Conservation (phyloP, 2,113 vertebrate genomes). For the Barnardius zonarius region DNA sequence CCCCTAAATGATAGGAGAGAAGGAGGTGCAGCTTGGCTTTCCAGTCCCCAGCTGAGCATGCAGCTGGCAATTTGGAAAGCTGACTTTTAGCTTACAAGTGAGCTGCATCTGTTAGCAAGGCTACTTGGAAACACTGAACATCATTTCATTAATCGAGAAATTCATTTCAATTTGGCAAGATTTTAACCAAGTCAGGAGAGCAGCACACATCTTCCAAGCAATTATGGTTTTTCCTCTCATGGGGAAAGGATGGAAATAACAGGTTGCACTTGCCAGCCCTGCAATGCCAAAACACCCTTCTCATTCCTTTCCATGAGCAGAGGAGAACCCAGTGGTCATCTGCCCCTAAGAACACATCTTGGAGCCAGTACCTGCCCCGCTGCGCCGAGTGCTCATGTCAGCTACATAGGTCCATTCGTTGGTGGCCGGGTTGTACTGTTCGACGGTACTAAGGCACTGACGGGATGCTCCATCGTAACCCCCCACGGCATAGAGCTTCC, state of each 20-base stretch:
- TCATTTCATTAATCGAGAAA: background rate
- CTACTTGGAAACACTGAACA: background rate
- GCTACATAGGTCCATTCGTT: constrained; percentile 92
- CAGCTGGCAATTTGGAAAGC: background rate
- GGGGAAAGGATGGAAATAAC: background rate
- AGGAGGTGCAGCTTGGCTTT: background rate
- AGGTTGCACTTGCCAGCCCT: background rate
- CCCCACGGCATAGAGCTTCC: constrained; percentile 92
- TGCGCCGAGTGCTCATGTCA: constrained; percentile 96
- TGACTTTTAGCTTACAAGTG: background rate
- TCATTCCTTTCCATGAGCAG: rapidly evolving
- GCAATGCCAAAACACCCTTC: background rate
- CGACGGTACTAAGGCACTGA: constrained; percentile 95
- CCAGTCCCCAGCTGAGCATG: background rate
- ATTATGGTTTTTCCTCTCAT: rapidly evolving
- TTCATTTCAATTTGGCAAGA: background rate
- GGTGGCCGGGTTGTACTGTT: constrained; percentile 88
- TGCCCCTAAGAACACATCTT: rapidly evolving
- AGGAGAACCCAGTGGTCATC: rapidly evolving
- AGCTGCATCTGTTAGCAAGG: background rate
- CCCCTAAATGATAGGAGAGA: background rate
- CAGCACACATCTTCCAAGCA: background rate
- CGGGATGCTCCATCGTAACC: constrained; percentile 94
- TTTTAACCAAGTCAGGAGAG: background rate
- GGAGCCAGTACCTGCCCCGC: constrained; percentile 85